These are phyloP conservation scores for Zophobas atratus DNA, from an alignment of 1,140 invertebrate species.

Conservation along the genomic window DNA sequence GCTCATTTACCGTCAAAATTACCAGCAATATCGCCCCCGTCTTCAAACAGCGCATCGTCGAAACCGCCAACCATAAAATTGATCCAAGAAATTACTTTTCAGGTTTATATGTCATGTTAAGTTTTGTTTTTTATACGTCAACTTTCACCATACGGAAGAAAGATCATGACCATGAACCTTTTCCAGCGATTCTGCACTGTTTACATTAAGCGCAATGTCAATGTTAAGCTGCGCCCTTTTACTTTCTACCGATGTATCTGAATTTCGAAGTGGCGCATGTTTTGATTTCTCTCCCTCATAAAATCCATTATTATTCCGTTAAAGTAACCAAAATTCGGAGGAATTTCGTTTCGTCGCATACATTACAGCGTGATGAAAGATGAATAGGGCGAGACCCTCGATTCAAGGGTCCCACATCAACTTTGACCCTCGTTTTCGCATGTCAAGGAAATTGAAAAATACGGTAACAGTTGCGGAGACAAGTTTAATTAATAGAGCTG, in stretches of 20 bases:
- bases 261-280: neutral
- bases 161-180: slow-evolving; percentile 34
- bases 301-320: neutral
- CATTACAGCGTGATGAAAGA: slow-evolving; percentile 16
- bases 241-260: slow-evolving; percentile 2
- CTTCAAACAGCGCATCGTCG: neutral
- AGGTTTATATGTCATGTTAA: slow-evolving; percentile 45
- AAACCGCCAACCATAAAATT: slow-evolving; percentile 16
- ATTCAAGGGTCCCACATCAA: slow-evolving; percentile 31
- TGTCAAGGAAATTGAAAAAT: slow-evolving; percentile 2
- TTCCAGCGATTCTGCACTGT: slow-evolving; percentile 13
- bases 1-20: too few relatives aligned
- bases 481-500: too few relatives aligned
- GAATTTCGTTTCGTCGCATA: slow-evolving; percentile 6
- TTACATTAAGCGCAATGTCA: slow-evolving; percentile 11
- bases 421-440: slow-evolving; percentile 27
- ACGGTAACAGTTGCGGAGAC: neutral
- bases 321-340: neutral
- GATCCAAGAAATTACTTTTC: slow-evolving; percentile 20
- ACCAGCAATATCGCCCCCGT: too few relatives aligned
- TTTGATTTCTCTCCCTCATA: too few relatives aligned
- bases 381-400: slow-evolving; percentile 29
- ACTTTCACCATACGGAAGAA: slow-evolving; percentile 43
- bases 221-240: slow-evolving; percentile 29
- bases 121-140: slow-evolving; percentile 32